Evolutionary conservation across 2,797 vertebrate genomes (phyloP).

Genomic region (Trachops cirrhosus): DNA sequence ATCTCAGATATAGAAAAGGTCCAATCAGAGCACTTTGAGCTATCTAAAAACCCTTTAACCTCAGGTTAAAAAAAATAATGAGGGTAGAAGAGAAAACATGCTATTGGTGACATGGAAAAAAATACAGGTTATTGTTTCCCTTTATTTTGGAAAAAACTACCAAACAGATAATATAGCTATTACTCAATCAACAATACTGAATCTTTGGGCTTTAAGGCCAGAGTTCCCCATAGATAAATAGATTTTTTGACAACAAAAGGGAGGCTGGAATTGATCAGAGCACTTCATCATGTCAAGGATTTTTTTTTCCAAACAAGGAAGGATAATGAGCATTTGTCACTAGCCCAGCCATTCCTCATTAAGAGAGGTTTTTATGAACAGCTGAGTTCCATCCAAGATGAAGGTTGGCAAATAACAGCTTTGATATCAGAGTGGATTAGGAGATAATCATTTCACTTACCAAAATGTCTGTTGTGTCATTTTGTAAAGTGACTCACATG

Average conservation of each 20-base stretch:
- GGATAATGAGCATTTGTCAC: slow-evolving; percentile 42
- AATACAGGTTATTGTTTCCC: background rate
- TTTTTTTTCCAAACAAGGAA: slow-evolving; percentile 24
- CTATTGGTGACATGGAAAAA: background rate
- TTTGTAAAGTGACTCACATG: background rate
- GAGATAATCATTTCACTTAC: background rate
- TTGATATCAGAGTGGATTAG: background rate
- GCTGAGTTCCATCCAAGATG: background rate
- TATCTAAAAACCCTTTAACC: background rate
- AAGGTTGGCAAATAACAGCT: background rate
- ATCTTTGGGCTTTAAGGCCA: slow-evolving; percentile 38
- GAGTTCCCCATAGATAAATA: slow-evolving; percentile 43
- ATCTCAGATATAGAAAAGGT: background rate
- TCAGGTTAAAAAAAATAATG: background rate
- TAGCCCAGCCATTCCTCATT: slow-evolving; percentile 23
- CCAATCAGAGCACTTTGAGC: background rate
- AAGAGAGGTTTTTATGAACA: slow-evolving; percentile 35
- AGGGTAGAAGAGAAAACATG: background rate
- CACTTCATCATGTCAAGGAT: slow-evolving; percentile 53
- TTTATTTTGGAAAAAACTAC: background rate
- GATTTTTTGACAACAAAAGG: slow-evolving; percentile 61
- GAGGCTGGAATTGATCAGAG: slow-evolving; percentile 30
- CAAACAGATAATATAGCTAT: slow-evolving; percentile 29
- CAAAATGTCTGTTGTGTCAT: background rate
- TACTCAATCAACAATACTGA: slow-evolving; percentile 16